These are phyloP conservation scores for Cactoblastis cactorum DNA, from an alignment of 2,888 invertebrate genomes.

Conservation along the genomic window DNA sequence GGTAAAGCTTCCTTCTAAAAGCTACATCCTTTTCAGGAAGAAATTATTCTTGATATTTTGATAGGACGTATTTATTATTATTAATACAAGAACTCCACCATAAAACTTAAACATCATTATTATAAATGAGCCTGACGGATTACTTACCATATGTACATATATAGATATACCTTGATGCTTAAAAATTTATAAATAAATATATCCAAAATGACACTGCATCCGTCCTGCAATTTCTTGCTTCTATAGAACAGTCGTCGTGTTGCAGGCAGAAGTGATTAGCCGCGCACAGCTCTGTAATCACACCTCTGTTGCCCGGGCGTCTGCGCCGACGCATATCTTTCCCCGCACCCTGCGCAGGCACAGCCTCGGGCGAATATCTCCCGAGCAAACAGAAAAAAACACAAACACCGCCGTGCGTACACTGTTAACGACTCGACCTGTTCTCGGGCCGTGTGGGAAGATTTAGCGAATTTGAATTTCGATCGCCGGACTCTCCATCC, in stretches of 20 bases:
- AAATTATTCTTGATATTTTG: too few relatives aligned
- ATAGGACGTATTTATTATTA: too few relatives aligned
- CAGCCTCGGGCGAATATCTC: slow-evolving; percentile 62
- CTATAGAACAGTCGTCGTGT: slow-evolving; percentile 44
- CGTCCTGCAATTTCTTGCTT: slow-evolving; percentile 25
- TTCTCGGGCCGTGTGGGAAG: slow-evolving; percentile 75
- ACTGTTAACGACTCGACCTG: slow-evolving; percentile 73
- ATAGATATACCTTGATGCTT: too few relatives aligned
- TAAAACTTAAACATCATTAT: too few relatives aligned
- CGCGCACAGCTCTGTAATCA: slow-evolving; percentile 72
- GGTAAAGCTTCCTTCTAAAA: too few relatives aligned
- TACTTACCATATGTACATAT: too few relatives aligned
- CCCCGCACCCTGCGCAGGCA: slow-evolving; percentile 30
- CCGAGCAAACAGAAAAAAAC: slow-evolving; percentile 67
- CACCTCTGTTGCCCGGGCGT: slow-evolving; percentile 70
- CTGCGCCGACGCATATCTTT: slow-evolving; percentile 58
- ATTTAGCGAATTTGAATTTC: slow-evolving; percentile 79
- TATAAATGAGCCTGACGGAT: too few relatives aligned
- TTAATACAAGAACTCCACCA: too few relatives aligned
- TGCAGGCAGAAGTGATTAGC: slow-evolving; percentile 70
- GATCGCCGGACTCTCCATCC: slow-evolving; percentile 71
- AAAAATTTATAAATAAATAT: too few relatives aligned
- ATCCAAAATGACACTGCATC: background rate
- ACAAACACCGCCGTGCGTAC: slow-evolving; percentile 37
- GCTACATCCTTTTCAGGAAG: too few relatives aligned